phyloP scores from a whole-genome alignment of 2,888 invertebrate species.

The Stenodema calcarata region DNA sequence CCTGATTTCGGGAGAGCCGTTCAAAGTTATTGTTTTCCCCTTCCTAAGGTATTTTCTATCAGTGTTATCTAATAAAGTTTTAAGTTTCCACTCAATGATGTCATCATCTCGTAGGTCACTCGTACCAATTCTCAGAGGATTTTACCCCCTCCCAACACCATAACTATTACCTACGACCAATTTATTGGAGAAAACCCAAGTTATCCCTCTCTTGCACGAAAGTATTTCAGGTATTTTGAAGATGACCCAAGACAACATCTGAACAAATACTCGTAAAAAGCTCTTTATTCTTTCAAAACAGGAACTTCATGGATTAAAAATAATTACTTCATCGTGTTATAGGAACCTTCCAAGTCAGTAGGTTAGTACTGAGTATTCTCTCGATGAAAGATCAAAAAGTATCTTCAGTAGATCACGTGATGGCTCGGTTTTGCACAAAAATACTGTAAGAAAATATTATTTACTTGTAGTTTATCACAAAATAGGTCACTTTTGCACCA shows the following conservation, averaged over 20 bases:
- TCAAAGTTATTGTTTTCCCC: background rate
- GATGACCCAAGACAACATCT: background rate
- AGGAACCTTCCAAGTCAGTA: too few relatives aligned
- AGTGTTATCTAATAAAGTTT: background rate
- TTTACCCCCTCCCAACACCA: background rate
- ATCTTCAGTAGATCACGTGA: background rate
- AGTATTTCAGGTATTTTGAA: background rate
- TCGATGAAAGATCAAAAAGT: too few relatives aligned
- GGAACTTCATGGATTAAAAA: background rate
- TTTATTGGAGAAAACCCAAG: background rate
- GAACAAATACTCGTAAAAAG: background rate
- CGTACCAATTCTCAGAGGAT: background rate
- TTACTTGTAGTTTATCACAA: background rate
- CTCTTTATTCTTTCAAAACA: background rate
- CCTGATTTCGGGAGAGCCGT: background rate
- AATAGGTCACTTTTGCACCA: background rate
- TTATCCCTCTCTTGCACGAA: too few relatives aligned
- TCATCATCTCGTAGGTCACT: background rate
- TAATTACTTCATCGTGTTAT: too few relatives aligned
- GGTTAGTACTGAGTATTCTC: too few relatives aligned
- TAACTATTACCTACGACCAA: background rate
- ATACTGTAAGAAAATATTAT: background rate
- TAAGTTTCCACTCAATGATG: background rate
- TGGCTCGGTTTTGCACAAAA: background rate
- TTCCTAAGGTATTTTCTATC: background rate